Base-by-base conservation (phyloP, 2,113 vertebrate species). In the Protomyctophum bolini region DNA sequence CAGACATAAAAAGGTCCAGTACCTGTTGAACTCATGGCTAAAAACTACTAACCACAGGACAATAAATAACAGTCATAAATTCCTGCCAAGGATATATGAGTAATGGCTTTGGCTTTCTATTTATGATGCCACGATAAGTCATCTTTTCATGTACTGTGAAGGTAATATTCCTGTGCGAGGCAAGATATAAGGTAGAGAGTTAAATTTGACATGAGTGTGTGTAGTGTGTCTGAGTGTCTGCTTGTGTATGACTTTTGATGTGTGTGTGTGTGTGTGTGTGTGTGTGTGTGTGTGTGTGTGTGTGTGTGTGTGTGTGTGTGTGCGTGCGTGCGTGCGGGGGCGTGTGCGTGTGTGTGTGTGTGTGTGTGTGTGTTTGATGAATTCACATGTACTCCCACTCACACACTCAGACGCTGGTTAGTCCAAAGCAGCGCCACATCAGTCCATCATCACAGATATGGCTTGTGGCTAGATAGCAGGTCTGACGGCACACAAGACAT, bases 371-470 rank as follows among this genome's bases (percentile, higher is more conserved):
- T 41, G 33, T 41, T 41, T 41, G 33, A 41, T 41, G 33, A 41
- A 6, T 41, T 41, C 45, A 45, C 60, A 48, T 62, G 9, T 57
- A 60, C 77, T 76, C 80, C 70, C 83, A 73, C 87, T 81, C 83
- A 67, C 81, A 77, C 76, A 69, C 83, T 85, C 83, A 86, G 87
- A 87, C 86, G 82, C 70, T 80, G 86, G 77, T 86, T 75, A 82
- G 88, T 80, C 74, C 71, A 76, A 63, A 75, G 86, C 79, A 89
- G 86, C 83, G 87, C 89, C 87, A 87, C 91, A 92, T 90, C 88
- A 83, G 85, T 91, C 87, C 88, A 89, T 90, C 89, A 90, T 90
- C 85, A 51, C 83, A 92, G 91, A 92, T 91, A 91, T 89, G 86
- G 80, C 77, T 73, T 64, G 85, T 68, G 87, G 83, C 84, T 55